phyloP scores from a whole-genome alignment of 2,797 vertebrate species.

The Lacerta agilis region DNA sequence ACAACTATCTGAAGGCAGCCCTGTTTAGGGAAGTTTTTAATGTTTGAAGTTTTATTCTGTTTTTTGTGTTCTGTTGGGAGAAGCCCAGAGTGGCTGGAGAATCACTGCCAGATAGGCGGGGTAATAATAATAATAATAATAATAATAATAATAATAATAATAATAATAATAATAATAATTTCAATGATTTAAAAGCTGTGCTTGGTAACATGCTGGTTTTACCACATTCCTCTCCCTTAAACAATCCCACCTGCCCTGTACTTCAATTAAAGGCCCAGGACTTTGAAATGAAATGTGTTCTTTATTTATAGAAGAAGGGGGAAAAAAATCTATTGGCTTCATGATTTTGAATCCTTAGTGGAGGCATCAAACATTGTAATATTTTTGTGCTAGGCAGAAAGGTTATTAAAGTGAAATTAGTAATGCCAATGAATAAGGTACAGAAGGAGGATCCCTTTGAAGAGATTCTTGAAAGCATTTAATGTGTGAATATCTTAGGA shows the following conservation, averaged over 20 bases:
- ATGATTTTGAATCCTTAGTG: conserved; percentile 34
- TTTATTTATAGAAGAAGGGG: conserved; percentile 39
- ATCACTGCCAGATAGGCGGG: too few relatives aligned
- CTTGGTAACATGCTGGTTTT: conserved; percentile 5
- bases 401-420: conserved; percentile 62
- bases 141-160: too few relatives aligned
- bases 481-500: conserved; percentile 47
- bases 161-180: background rate
- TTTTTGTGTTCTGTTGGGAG: too few relatives aligned
- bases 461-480: conserved; percentile 52
- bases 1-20: too few relatives aligned
- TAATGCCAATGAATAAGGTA: conserved; percentile 42
- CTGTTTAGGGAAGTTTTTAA: too few relatives aligned
- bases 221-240: background rate
- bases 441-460: conserved; percentile 25
- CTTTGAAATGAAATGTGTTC: conserved; percentile 47
- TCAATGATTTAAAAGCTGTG: conserved; percentile 38
- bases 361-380: conserved; percentile 32
- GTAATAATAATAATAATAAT: too few relatives aligned
- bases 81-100: too few relatives aligned
- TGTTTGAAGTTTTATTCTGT: too few relatives aligned
- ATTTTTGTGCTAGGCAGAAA: conserved; percentile 35
- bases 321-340: background rate
- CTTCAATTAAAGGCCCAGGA: conserved; percentile 9
- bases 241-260: background rate